Percentiles rank a stretch among this genome's conserved stretches.
Evolutionary conservation across 1,140 invertebrate genomes (phyloP).

Genomic region (Zaprionus nigranus): DNA sequence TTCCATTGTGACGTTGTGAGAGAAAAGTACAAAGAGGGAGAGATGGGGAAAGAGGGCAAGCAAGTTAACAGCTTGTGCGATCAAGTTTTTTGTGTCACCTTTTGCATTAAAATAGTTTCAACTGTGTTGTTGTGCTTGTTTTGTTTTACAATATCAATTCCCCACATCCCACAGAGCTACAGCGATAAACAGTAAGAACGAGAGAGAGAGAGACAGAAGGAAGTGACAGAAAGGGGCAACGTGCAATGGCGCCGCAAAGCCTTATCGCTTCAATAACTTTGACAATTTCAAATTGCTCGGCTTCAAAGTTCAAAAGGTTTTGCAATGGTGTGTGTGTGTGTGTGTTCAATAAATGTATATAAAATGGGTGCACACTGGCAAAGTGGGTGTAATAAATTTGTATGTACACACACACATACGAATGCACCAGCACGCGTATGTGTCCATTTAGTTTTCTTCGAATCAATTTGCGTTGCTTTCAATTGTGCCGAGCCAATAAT

Average conservation of each 20-base stretch:
- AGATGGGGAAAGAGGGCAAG: neutral
- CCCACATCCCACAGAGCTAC: neutral
- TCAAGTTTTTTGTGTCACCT: slow-evolving; percentile 26
- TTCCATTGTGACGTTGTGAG: slow-evolving; percentile 41
- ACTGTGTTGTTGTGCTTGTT: slow-evolving; percentile 10
- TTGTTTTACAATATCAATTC: slow-evolving; percentile 33
- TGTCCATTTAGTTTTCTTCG: slow-evolving; percentile 67
- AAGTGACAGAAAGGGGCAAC: neutral
- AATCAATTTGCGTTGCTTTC: slow-evolving; percentile 79
- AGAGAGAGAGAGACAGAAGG: neutral
- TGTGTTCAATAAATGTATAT: slow-evolving; percentile 26
- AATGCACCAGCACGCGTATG: neutral
- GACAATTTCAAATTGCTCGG: slow-evolving; percentile 56
- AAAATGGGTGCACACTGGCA: slow-evolving; percentile 10
- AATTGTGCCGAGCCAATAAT: slow-evolving; percentile 78
- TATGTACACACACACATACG: slow-evolving; percentile 8
- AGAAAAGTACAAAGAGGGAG: neutral
- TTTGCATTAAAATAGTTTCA: slow-evolving; percentile 6
- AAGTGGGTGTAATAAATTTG: slow-evolving; percentile 30
- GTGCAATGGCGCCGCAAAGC: slow-evolving; percentile 5
- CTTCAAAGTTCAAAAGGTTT: slow-evolving; percentile 66
- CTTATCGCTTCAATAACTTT: slow-evolving; percentile 51
- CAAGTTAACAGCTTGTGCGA: slow-evolving; percentile 27
- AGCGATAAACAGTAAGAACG: neutral
- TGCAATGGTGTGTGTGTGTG: slow-evolving; percentile 23